Evolutionary conservation across 2,888 invertebrate genomes (phyloP).

Genomic region (Machimus atricapillus): DNA sequence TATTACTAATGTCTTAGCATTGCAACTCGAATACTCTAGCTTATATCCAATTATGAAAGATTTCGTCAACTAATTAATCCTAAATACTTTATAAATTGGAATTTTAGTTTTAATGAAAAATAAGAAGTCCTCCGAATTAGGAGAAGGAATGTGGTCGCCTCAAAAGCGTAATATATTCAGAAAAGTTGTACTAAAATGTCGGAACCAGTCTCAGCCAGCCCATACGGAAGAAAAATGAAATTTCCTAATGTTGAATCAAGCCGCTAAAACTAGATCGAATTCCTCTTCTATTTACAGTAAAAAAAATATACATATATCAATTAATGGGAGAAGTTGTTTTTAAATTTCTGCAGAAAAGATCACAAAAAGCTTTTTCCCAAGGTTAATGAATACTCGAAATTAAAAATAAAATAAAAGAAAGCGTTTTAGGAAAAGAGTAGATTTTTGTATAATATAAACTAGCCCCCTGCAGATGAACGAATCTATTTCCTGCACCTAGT

Average conservation of each 20-base stretch:
- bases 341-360: neutral
- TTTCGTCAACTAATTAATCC: neutral
- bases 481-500: neutral
- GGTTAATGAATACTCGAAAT: neutral
- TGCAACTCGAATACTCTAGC: neutral
- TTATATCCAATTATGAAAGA: neutral
- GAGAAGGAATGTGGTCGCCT: neutral
- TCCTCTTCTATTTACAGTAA: neutral
- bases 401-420: neutral
- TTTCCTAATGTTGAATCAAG: neutral
- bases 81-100: neutral
- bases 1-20: neutral
- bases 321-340: neutral
- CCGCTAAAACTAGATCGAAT: neutral
- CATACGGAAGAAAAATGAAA: neutral
- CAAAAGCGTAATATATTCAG: neutral
- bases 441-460: neutral
- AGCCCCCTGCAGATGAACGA: neutral
- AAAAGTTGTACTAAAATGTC: neutral
- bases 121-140: neutral
- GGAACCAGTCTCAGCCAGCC: neutral
- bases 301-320: neutral
- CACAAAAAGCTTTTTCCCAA: neutral
- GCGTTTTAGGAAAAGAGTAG: neutral
- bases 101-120: neutral